Conservation (phyloP, 2,113 vertebrate genomes). For the Grammomys surdaster region DNA sequence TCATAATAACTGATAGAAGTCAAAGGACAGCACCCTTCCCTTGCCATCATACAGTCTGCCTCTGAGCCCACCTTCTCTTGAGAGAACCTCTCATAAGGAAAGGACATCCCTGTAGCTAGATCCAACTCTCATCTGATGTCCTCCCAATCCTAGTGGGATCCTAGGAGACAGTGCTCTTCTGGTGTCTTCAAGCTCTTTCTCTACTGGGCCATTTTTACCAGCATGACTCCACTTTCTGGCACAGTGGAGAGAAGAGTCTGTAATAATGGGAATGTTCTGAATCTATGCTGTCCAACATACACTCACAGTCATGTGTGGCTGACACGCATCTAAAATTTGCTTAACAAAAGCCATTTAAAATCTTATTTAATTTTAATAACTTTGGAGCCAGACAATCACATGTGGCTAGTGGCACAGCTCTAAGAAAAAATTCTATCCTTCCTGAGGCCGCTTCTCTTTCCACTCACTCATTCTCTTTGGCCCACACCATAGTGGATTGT, state of each 20-base stretch:
- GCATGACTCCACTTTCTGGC: neutral
- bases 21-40: neutral
- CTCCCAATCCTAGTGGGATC: neutral
- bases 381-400: neutral
- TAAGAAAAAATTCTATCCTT: neutral
- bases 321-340: neutral
- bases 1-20: neutral
- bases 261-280: neutral
- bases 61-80: neutral
- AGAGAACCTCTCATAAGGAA: neutral
- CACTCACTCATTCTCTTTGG: no score
- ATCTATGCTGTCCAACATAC: neutral
- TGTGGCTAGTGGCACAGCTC: neutral
- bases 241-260: neutral
- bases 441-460: neutral
- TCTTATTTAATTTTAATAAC: neutral
- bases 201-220: neutral
- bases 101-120: neutral
- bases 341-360: neutral
- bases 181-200: neutral
- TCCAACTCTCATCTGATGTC: no score
- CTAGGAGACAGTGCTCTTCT: neutral
- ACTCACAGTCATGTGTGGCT: neutral
- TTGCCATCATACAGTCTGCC: neutral
- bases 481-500: neutral